Conservation (phyloP, 2,113 vertebrate genomes). For the Colius striatus region DNA sequence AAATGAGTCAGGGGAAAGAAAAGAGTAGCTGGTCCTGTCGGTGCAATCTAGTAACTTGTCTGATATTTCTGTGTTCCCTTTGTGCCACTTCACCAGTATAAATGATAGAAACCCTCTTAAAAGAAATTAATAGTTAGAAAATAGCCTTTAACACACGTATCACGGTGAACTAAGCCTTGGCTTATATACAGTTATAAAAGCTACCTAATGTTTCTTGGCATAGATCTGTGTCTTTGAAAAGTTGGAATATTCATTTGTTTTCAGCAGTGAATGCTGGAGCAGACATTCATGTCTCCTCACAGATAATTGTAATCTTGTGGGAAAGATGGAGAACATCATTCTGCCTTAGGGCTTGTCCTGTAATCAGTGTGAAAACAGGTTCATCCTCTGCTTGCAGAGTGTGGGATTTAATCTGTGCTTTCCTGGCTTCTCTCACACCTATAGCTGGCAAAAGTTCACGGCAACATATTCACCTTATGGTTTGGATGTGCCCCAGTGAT, state of each 20-base stretch:
- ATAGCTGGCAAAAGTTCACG: constrained; percentile 61
- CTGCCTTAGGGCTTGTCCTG: background rate
- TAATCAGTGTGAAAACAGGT: background rate
- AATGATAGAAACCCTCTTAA: background rate
- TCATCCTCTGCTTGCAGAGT: background rate
- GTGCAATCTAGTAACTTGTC: background rate
- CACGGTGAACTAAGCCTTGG: background rate
- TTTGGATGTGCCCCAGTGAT: constrained; percentile 52
- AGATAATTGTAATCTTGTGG: background rate
- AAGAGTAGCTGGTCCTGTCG: background rate
- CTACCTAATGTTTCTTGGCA: background rate
- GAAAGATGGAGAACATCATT: background rate
- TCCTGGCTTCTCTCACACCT: background rate
- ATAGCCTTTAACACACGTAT: background rate
- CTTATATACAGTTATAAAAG: background rate
- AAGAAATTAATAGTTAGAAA: background rate
- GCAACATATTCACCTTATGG: constrained; percentile 68
- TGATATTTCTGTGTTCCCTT: background rate
- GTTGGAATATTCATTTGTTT: background rate
- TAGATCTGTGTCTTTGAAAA: background rate
- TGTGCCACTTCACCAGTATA: background rate
- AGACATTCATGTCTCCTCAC: background rate
- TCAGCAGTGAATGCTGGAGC: background rate
- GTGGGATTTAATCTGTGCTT: background rate
- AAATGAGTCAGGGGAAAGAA: accelerated